Evolutionary conservation across 2,113 vertebrate genomes (phyloP).

Genomic region (Bombycilla garrulus): DNA sequence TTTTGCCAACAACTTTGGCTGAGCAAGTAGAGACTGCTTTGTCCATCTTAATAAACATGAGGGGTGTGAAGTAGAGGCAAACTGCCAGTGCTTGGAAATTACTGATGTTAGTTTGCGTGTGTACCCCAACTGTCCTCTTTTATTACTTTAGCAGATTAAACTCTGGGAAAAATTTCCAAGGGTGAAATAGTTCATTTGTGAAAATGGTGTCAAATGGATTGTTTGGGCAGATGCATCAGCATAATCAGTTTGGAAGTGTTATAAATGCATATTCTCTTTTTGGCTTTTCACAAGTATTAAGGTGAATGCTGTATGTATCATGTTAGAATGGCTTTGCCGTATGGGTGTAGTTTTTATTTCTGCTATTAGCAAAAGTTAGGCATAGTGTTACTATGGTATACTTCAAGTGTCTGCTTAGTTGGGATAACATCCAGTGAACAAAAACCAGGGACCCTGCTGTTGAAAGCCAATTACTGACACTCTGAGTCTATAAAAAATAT

Average conservation of each 20-base stretch:
- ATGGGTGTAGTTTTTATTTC: too few relatives aligned
- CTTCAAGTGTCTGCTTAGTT: too few relatives aligned
- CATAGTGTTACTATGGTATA: too few relatives aligned
- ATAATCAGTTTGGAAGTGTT: not conserved
- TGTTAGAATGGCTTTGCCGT: too few relatives aligned
- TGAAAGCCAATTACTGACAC: too few relatives aligned
- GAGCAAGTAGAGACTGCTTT: not conserved
- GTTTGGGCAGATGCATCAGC: not conserved
- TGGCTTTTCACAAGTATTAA: too few relatives aligned
- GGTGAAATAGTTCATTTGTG: not conserved
- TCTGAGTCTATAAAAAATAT: too few relatives aligned
- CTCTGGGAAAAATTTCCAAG: not conserved
- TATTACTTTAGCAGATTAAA: not conserved
- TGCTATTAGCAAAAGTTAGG: too few relatives aligned
- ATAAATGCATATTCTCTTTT: too few relatives aligned
- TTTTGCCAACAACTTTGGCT: not conserved
- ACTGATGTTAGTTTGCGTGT: not conserved
- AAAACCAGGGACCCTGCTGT: too few relatives aligned
- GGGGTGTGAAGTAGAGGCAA: not conserved
- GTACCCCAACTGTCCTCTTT: not conserved
- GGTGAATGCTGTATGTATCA: too few relatives aligned
- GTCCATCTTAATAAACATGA: constrained; percentile 19
- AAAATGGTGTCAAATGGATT: not conserved
- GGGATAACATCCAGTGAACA: too few relatives aligned
- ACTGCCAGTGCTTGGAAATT: not conserved